Evolutionary conservation across 1,140 invertebrate species (phyloP).

Genomic region (Leucophenga varia): DNA sequence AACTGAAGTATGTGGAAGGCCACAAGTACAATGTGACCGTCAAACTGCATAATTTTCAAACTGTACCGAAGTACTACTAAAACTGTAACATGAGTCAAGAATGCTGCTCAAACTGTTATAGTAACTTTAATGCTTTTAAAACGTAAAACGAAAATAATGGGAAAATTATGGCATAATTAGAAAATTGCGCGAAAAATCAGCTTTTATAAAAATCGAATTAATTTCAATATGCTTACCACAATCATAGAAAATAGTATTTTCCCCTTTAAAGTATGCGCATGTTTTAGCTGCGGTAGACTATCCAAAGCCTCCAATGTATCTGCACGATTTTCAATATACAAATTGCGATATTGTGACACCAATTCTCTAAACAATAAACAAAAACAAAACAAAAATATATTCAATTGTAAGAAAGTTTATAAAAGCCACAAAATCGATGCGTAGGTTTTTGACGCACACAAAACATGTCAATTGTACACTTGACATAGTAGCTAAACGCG

Average conservation of each 20-base stretch:
- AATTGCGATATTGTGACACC: slow-evolving; percentile 76
- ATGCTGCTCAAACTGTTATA: no score
- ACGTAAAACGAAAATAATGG: no score
- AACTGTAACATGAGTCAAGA: no score
- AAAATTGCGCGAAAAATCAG: no score
- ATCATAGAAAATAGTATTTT: slow-evolving; percentile 94
- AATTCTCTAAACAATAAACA: slow-evolving; percentile 59
- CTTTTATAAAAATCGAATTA: no score
- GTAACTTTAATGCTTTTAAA: no score
- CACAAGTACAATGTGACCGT: no score
- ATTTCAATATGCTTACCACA: slow-evolving; percentile 89
- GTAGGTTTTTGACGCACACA: slow-evolving; percentile 14
- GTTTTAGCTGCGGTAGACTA: slow-evolving; percentile 71
- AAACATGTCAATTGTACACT: slow-evolving; percentile 29
- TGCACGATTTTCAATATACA: slow-evolving; percentile 82
- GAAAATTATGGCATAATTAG: no score
- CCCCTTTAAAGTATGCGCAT: slow-evolving; percentile 83
- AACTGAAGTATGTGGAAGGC: no score
- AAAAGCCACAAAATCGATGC: slow-evolving; percentile 14
- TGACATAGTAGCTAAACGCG: slow-evolving; percentile 9
- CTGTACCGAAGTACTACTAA: no score
- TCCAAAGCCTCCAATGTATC: slow-evolving; percentile 84
- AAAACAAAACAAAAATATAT: slow-evolving; percentile 18
- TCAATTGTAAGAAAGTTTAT: slow-evolving; percentile 1
- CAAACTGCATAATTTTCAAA: no score